Percentiles rank a stretch among this genome's conserved stretches.
These are phyloP conservation scores for Epistrophella euchroma DNA, from an alignment of 2,888 invertebrate species.

Conservation along the genomic window DNA sequence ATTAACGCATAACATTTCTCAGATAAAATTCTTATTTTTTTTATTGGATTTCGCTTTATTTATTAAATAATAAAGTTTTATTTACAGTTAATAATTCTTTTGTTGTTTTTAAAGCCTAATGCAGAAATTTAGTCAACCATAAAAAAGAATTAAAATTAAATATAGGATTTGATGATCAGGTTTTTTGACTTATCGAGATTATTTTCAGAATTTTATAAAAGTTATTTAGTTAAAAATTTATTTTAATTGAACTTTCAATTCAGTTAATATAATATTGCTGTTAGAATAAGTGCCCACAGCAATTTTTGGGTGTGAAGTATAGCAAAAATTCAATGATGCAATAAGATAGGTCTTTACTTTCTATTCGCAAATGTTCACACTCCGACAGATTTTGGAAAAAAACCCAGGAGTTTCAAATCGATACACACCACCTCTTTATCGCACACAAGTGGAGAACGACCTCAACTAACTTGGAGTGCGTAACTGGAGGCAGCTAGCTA, in stretches of 20 bases:
- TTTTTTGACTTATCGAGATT: background rate
- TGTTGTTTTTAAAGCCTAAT: background rate
- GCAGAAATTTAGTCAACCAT: background rate
- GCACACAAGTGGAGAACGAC: too few species aligned
- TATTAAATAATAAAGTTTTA: background rate
- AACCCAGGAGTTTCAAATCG: too few species aligned
- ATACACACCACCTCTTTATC: too few species aligned
- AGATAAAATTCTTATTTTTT: background rate
- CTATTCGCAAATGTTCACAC: too few species aligned
- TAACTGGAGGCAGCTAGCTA: too few species aligned
- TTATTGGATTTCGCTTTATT: background rate
- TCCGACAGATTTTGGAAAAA: too few species aligned
- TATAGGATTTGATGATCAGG: background rate
- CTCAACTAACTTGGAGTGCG: too few species aligned
- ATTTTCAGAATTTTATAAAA: background rate
- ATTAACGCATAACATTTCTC: background rate
- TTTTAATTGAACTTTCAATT: background rate
- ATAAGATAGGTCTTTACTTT: too few species aligned
- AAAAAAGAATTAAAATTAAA: background rate
- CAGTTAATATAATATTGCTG: too few species aligned
- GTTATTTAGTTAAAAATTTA: background rate
- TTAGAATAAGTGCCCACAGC: too few species aligned
- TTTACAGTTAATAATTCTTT: background rate
- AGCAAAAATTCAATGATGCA: too few species aligned
- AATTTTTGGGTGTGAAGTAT: too few species aligned